Evolutionary conservation across 2,888 invertebrate species (phyloP).

Genomic region (Drosophila mimica): DNA sequence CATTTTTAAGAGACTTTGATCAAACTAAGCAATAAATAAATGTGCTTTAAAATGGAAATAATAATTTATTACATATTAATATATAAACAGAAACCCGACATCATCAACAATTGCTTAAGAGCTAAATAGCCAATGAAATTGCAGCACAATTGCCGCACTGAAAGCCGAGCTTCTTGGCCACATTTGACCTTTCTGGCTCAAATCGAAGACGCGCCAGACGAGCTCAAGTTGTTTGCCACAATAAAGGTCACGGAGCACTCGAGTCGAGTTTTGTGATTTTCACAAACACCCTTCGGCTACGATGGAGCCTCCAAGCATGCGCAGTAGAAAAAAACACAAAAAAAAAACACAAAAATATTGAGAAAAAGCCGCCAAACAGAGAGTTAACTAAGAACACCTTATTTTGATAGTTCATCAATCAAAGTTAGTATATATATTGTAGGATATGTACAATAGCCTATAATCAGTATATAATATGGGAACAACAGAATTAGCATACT

Average conservation of each 20-base stretch:
- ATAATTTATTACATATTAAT: background rate
- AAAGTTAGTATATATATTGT: constrained; percentile 1
- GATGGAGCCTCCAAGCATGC: constrained; percentile 55
- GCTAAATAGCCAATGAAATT: background rate
- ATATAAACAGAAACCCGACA: background rate
- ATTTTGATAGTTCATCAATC: constrained; percentile 20
- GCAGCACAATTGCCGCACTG: constrained; percentile 23
- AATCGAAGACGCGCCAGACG: constrained; percentile 13
- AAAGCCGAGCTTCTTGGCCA: constrained; percentile 31
- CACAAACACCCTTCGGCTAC: constrained; percentile 22
- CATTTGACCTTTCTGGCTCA: constrained; percentile 39
- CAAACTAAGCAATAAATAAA: background rate
- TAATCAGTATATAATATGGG: constrained; percentile 5
- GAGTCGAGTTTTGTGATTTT: constrained; percentile 22
- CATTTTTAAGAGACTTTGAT: background rate
- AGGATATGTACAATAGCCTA: constrained; percentile 10
- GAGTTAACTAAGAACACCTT: constrained; percentile 1
- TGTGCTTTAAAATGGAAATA: too few species aligned
- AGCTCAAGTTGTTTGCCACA: constrained; percentile 30
- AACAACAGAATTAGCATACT: constrained; percentile 20
- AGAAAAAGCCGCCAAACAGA: constrained; percentile 34
- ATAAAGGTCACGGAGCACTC: constrained; percentile 49
- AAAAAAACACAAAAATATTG: constrained; percentile 5
- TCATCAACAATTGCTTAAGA: background rate
- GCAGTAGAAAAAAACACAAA: constrained; percentile 31